Evolutionary conservation across 2,113 vertebrate species (phyloP), one percentile per base, ranked within the genome.

Genomic region (Cryptotis parvus): DNA sequence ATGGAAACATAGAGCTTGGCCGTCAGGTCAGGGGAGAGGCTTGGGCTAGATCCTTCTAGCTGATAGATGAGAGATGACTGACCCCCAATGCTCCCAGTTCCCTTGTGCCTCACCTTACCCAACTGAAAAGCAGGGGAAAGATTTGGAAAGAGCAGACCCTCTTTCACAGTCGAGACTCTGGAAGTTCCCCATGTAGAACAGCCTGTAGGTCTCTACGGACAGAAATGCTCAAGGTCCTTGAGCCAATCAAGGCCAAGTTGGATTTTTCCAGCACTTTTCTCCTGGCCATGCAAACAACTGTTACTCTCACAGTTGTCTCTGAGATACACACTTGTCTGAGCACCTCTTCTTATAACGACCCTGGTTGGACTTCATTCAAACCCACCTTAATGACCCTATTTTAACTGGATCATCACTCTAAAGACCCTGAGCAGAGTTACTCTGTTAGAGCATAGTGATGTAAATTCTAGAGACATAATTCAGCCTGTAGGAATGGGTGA

Each of bases 401-500:
- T 80, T 89, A 77, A 80, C 24, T 79, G 76, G 72, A 55, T 80
- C 75, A 24, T 20, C 15, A 39, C 52, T 68, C 43, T 72, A 66
- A 92, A 72, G 33, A 55, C 10, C 45, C 9, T 22, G n/a, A 0
- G 29, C 14, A 52, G 58, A 86, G 41, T 68, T 61, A 7, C 14
- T 15, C 35, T 37, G 4, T 49, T 66, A 61, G 37, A 68, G 15
- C 45, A 69, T 94, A 24, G 61, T 41, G 8, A 72, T 31, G 10
- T 6, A 37, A 61, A 45, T 68, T 66, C 78, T 49, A 63, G 69
- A 4, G 29, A n/a, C 16, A 45, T 4, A 4, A 39, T 87, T 90
- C 78, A 89, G 31, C 18, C 33, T 41, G 22, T 58, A 49, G 66
- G 43, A 69, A 1, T 31, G 43, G 2, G 33, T 82, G 69, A 66